Conservation (phyloP, 2,113 vertebrate species). For the Penelope pileata region DNA sequence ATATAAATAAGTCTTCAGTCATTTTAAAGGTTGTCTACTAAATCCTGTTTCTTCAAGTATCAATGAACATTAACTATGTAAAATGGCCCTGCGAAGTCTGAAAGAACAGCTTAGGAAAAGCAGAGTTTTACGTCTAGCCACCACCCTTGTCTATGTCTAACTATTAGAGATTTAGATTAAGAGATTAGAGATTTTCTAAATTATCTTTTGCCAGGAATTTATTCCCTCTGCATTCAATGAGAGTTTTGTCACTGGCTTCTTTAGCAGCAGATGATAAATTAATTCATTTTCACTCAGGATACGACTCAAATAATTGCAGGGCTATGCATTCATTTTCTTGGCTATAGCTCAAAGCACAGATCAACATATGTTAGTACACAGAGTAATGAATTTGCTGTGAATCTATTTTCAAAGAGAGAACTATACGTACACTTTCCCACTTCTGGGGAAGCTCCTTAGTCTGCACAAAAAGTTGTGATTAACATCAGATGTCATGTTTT, state of each 20-base stretch:
- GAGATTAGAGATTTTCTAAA: background rate
- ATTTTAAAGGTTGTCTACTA: background rate
- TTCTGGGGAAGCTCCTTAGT: background rate
- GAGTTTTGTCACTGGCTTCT: background rate
- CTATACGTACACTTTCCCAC: background rate
- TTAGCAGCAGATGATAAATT: background rate
- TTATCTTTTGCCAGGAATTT: background rate
- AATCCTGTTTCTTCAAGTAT: background rate
- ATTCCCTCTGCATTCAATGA: background rate
- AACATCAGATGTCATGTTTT: background rate
- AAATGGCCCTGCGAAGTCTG: background rate
- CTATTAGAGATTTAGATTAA: too few species aligned
- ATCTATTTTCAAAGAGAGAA: background rate
- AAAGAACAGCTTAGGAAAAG: background rate
- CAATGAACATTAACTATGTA: background rate
- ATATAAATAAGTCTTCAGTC: background rate
- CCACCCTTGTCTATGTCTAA: background rate
- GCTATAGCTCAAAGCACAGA: background rate
- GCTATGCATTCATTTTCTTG: background rate
- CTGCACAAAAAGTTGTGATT: background rate
- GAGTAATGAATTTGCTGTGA: background rate
- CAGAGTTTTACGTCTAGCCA: background rate
- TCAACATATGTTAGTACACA: accelerated
- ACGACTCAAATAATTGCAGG: background rate
- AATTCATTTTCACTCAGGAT: background rate